A percentile compares a stretch with the other conserved stretches of the same genome.
Evolutionary conservation across 2,888 invertebrate genomes (phyloP).

Genomic region (Torymus auratus): DNA sequence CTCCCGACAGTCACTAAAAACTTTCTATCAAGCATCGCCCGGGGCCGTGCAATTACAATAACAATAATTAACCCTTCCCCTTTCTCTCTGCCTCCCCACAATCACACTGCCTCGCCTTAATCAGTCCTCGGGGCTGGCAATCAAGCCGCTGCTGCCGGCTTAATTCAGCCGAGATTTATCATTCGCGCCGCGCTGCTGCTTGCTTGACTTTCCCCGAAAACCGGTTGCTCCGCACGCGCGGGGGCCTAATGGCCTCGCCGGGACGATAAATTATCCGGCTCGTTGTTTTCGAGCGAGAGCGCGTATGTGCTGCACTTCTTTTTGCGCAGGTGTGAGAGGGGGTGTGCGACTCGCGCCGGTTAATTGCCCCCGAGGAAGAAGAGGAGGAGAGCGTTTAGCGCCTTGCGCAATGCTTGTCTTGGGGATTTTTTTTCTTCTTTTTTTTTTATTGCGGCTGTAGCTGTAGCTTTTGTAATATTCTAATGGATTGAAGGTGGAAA

Average conservation of each 20-base stretch:
- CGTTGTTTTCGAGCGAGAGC: not conserved
- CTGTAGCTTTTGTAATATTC: not conserved
- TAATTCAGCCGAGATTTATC: constrained; percentile 31
- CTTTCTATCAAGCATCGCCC: too few species aligned
- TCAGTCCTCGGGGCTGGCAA: not conserved
- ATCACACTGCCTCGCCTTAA: not conserved
- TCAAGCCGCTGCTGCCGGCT: not conserved
- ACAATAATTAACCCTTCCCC: constrained; percentile 15
- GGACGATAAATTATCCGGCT: constrained; percentile 39
- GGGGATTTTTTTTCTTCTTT: too few species aligned
- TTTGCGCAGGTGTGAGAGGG: not conserved
- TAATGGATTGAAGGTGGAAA: not conserved
- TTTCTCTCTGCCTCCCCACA: too few species aligned
- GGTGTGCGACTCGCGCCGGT: not conserved
- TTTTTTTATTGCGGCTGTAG: not conserved
- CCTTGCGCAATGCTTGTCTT: constrained; percentile 23
- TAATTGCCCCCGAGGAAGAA: constrained; percentile 25
- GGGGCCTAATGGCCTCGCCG: constrained; percentile 1
- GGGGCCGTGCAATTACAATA: not conserved
- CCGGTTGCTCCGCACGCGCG: not conserved
- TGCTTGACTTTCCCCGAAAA: constrained; percentile 11
- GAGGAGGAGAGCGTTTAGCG: constrained; percentile 16
- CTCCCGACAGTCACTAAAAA: too few species aligned
- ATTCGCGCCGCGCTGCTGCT: not conserved
- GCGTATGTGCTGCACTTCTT: not conserved